Percentiles rank a stretch among this genome's conserved stretches.
Conservation (phyloP, 2,113 vertebrate species). For the Acrocephalus kingi region DNA sequence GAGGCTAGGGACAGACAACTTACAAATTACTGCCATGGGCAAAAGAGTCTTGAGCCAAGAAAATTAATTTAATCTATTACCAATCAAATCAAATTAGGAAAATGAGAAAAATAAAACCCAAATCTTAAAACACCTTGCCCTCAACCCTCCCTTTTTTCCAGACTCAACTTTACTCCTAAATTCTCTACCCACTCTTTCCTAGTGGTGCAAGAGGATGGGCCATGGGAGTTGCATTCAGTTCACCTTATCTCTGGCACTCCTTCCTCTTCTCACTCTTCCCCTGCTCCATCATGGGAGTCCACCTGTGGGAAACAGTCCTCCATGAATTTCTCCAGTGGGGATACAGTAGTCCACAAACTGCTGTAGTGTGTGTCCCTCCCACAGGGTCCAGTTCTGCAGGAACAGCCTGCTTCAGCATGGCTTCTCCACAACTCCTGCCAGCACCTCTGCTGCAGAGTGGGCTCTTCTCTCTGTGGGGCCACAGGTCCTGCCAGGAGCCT, state of each 20-base stretch:
- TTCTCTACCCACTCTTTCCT: not conserved
- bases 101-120: not conserved
- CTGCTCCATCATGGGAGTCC: not conserved
- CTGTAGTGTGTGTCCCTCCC: not conserved
- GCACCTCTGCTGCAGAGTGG: not conserved
- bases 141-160: not conserved
- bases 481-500: not conserved
- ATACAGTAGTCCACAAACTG: not conserved
- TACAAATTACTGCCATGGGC: not conserved
- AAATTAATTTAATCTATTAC: not conserved
- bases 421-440: not conserved
- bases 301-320: not conserved
- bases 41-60: not conserved
- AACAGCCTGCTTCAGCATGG: rapidly evolving
- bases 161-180: not conserved
- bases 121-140: not conserved
- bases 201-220: not conserved
- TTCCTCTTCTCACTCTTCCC: not conserved
- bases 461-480: not conserved
- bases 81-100: not conserved
- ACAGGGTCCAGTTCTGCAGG: not conserved
- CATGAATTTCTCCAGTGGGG: not conserved
- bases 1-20: not conserved
- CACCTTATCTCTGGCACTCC: not conserved
- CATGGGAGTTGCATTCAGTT: not conserved